Base-by-base conservation (phyloP, 30 jellyfish, hydroid and myxozoan genomes). In the Aurelia sp. region DNA sequence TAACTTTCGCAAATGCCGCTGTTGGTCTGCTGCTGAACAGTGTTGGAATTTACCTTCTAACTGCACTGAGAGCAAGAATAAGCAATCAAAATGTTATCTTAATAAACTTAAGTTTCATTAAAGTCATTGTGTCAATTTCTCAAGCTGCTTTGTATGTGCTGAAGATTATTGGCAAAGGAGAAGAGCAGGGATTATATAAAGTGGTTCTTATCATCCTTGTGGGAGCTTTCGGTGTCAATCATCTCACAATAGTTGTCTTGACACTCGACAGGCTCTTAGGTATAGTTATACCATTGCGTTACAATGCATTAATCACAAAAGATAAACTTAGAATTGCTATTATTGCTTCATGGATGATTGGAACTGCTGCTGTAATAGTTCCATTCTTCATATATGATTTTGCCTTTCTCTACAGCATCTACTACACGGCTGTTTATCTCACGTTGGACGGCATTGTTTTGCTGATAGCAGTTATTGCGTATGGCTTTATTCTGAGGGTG, bases 171-270 rank as follows among this genome's bases (percentile, higher is more conserved):
- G 71, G 71, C 58, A 15, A 52, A 27, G 92, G 71, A 52, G 63
- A 71, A 19, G 78, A 18, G 11, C 17, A 47, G 58, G 60, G 64
- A 57, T 63, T 61, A 70, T 58, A 70, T 75, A 81, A 71, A 48
- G 58, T 82, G 23, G 1, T 82, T 19, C 86, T 58, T 52, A 71
- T 60, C 17, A 19, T 82, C 37, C 70, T 68, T 58, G 92, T 78
- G 33, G 92, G 94, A 58, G 67, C 75, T 50, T 85, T 72, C 59
- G 94, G 94, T 18, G 70, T 74, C 73, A 73, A 85, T 37, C 77
- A 85, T 62, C 68, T 85, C 6, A 73, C 60, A n/a, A 62, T 82
- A 17, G 37, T 82, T 33, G 31, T 30, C n/a, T 23, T 82, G 35
- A 70, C 92, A 40, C 60, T 48, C 10, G 92, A 82, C 51, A 50